Conservation (phyloP, 1,140 invertebrate genomes). For the Tachypleus tridentatus region DNA sequence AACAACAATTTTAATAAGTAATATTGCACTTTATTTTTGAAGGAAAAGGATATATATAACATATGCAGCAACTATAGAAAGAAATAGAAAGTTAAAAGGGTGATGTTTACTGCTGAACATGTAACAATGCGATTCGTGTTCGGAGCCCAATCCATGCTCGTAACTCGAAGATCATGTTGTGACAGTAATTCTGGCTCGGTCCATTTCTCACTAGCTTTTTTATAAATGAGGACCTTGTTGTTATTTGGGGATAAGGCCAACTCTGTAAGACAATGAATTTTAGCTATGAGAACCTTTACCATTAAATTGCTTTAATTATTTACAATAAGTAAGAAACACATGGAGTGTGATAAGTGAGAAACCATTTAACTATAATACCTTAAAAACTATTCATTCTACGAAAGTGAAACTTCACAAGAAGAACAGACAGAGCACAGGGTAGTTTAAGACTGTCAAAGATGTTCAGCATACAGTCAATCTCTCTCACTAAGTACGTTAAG, state of each 20-base stretch:
- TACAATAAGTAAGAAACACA: not conserved
- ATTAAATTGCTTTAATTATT: not conserved
- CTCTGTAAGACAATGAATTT: conserved; percentile 32
- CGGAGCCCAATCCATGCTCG: conserved; percentile 97
- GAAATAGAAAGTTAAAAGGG: too few species aligned
- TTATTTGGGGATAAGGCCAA: conserved; percentile 90
- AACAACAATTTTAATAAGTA: too few species aligned
- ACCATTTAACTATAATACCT: not conserved
- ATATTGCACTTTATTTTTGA: too few species aligned
- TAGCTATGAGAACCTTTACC: not conserved
- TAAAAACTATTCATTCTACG: too few species aligned
- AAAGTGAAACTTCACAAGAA: too few species aligned
- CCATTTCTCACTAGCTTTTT: conserved; percentile 59
- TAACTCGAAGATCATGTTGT: conserved; percentile 91
- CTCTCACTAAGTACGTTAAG: too few species aligned
- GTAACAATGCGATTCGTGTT: conserved; percentile 97
- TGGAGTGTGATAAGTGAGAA: not conserved
- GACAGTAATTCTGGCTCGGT: conserved; percentile 66
- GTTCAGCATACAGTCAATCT: too few species aligned
- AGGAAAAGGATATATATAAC: too few species aligned
- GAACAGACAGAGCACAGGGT: too few species aligned
- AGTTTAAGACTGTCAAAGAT: too few species aligned
- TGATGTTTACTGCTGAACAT: conserved; percentile 60
- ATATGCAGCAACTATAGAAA: too few species aligned
- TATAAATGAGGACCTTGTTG: conserved; percentile 91